phyloP scores from a whole-genome alignment of 2,888 invertebrate species.

The Serripes groenlandicus region DNA sequence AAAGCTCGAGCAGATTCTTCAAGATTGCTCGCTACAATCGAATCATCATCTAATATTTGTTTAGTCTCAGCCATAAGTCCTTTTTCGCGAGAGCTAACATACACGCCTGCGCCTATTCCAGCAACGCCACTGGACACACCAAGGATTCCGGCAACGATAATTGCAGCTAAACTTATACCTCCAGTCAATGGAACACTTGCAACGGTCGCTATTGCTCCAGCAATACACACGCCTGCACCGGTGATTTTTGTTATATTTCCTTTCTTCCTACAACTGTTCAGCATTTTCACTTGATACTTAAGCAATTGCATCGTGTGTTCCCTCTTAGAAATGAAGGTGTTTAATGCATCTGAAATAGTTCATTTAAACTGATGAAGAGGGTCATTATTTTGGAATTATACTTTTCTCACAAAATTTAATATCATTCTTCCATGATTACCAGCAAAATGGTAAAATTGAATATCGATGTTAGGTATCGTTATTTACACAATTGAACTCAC shows the following conservation, averaged over 20 bases:
- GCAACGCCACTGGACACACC: not conserved
- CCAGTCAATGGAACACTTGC: not conserved
- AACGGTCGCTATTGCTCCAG: not conserved
- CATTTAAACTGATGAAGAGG: too few species aligned
- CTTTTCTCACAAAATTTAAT: too few species aligned
- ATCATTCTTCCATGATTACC: too few species aligned
- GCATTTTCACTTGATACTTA: not conserved
- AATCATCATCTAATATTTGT: not conserved
- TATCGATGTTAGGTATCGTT: too few species aligned
- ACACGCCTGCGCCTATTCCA: not conserved
- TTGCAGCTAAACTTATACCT: not conserved
- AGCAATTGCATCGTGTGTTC: not conserved
- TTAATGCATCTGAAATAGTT: not conserved
- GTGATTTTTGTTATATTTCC: slow-evolving; percentile 3
- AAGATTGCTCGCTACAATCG: not conserved
- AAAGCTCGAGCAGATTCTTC: not conserved
- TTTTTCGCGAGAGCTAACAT: not conserved
- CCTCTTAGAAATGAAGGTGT: not conserved
- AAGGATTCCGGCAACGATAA: not conserved
- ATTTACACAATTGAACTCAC: too few species aligned
- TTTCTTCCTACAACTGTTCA: not conserved
- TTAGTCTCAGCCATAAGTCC: not conserved
- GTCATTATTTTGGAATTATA: too few species aligned
- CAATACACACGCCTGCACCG: slow-evolving; percentile 1
- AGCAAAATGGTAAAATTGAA: too few species aligned